Base-by-base conservation (phyloP, 2,888 invertebrate genomes). In the Melinopterus prodromus region DNA sequence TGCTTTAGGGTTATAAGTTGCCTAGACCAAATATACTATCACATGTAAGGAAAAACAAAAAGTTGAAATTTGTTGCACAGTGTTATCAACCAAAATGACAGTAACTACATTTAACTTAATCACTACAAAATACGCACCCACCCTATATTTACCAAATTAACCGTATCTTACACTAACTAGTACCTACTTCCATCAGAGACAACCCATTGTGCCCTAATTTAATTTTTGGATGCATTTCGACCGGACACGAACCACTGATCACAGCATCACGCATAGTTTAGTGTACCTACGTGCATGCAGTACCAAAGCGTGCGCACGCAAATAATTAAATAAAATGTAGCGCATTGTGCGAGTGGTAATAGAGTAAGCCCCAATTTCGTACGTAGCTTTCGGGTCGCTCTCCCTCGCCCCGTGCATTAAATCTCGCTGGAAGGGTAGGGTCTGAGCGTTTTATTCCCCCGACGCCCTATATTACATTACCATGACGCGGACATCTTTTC, bases 381-480 rank as follows among this genome's bases (percentile, higher is more conserved):
- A 53, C 53, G 53, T 53, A 53, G 53, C 9, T 53, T 53, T 53
- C 53, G 12, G 53, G 53, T 53, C 53, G 2, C 5, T 53, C 53
- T 53, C 53, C 53, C 53, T 4, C 53, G 53, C 53, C 53, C 75
- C 53, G 6, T 70, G 74, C 78, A 78, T 78, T 78, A 78, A 78
- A 78, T 78, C 75, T 78, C 76, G 76, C 75, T 78, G 37, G 53
- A 75, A 78, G 72, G 78, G 78, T 72, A 74, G 78, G 76, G 75
- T 16, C 37, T 53, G 74, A 37, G 37, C 74, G 74, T 79, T 77
- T 69, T 72, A 79, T 77, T 79, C 79, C 74, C 77, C 12, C 35
- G 79, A 76, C 76, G 78, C 76, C 76, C 53, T 80, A 78, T 78
- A 80, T 80, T 80, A 80, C 71, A 78, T 80, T 80, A 80, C 76